Evolutionary conservation across 2,888 invertebrate genomes (phyloP).

Genomic region (Leptopilina syphax): DNA sequence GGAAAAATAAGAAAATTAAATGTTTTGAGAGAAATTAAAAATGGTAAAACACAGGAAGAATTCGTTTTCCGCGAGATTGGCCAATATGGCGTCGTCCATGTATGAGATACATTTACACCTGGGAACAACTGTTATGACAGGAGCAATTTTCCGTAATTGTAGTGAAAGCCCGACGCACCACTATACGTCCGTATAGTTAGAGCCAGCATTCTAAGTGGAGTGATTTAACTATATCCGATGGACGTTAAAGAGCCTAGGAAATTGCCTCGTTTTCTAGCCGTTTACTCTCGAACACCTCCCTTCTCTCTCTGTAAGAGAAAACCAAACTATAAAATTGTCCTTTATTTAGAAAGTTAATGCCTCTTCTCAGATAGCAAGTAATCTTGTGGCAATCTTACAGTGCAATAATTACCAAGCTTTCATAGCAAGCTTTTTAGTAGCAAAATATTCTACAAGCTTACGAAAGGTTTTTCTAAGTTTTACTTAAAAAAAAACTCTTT

Average conservation of each 20-base stretch:
- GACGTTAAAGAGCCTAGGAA: constrained; percentile 64
- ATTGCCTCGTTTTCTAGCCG: constrained; percentile 62
- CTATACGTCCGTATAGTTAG: constrained; percentile 50
- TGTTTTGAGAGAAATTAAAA: neutral
- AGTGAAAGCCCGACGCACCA: constrained; percentile 69
- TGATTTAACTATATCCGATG: constrained; percentile 72
- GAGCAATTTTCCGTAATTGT: constrained; percentile 74
- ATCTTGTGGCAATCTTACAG: too few relatives aligned
- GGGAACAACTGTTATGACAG: constrained; percentile 69
- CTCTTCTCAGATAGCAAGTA: too few relatives aligned
- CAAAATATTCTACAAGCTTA: too few relatives aligned
- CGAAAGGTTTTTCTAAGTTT: too few relatives aligned
- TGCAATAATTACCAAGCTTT: too few relatives aligned
- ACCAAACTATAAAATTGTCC: neutral
- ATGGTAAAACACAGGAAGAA: neutral
- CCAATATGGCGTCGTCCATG: constrained; percentile 44
- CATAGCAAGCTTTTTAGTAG: too few relatives aligned
- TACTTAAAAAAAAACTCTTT: too few relatives aligned
- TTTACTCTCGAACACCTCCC: constrained; percentile 50
- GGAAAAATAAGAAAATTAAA: neutral
- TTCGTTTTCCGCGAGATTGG: constrained; percentile 15
- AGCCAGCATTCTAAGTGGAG: constrained; percentile 66
- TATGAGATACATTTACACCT: constrained; percentile 60
- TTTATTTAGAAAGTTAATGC: neutral
- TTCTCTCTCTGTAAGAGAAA: neutral